Base-by-base conservation (phyloP, 2,797 vertebrate genomes). In the Enteromius mattozi region DNA sequence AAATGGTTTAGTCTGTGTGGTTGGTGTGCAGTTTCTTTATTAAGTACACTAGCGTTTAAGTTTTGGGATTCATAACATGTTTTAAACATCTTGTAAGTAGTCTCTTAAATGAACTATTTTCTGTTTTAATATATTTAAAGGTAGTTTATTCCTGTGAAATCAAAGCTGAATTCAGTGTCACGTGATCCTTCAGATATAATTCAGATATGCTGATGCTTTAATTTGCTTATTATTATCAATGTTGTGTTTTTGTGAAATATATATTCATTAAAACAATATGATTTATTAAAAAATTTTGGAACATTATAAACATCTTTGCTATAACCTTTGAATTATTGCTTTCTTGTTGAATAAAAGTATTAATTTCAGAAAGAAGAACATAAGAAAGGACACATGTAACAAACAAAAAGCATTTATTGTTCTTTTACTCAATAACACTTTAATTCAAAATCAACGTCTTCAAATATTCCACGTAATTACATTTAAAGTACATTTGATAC, bases 401-500 rank as follows among this genome's bases (percentile, higher is more conserved):
- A 92, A 92, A 92, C 78, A 83, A 79, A 82, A 81, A 40, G 86
- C 78, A 88, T 92, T 93, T 93, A 93, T 92, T 89, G 89, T 92
- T 83, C 88, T 82, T 77, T 79, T 71, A 81, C 77, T 86, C 54
- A 82, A 65, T 91, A 89, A 90, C 88, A 65, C 19, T 88, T 78
- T 61, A 89, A 83, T 88, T 80, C 65, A 86, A 89, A 88, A 77
- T 87, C 72, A 89, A 80, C 86, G 27, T 70, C 40, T 88, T 88
- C 74, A 83, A 84, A 88, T 95, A 96, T 95, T 95, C 70, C 90
- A 86, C 82, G 90, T 90, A 86, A 88, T 94, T 92, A 93, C 90
- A 92, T 91, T 85, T 33, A 51, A 86, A 82, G 59, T 63, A 74
- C 14, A 8, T 51, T 74, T 68, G 72, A 40, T 70, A 59, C 24